phyloP scores from a whole-genome alignment of 2,888 invertebrate genomes.

The Apantesis nais region DNA sequence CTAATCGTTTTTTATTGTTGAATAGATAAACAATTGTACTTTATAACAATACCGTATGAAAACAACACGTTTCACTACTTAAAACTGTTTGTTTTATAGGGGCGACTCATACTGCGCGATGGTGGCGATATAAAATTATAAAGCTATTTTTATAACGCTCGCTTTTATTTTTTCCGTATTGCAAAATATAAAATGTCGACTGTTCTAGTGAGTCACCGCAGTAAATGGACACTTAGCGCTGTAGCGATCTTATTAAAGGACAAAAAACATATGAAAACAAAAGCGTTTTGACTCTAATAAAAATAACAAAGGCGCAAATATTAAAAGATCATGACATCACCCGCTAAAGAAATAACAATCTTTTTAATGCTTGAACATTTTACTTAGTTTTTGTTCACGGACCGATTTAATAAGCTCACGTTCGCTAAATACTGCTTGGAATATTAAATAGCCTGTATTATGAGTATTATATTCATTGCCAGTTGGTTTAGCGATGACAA shows the following conservation, averaged over 20 bases:
- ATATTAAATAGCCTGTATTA: slow-evolving; percentile 5
- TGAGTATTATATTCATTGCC: background rate
- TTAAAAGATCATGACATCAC: slow-evolving; percentile 14
- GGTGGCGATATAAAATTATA: background rate
- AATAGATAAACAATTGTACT: background rate
- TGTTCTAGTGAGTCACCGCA: background rate
- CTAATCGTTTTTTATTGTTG: background rate
- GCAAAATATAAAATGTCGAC: slow-evolving; percentile 3
- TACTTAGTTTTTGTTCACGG: slow-evolving; percentile 7
- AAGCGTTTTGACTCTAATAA: background rate
- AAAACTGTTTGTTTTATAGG: background rate
- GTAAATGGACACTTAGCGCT: slow-evolving; percentile 10
- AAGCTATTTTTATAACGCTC: slow-evolving; percentile 6
- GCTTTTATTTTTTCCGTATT: slow-evolving; percentile 11
- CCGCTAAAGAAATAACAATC: slow-evolving; percentile 7
- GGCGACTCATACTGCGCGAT: slow-evolving; percentile 6
- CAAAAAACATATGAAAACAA: slow-evolving; percentile 10
- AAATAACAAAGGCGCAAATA: background rate
- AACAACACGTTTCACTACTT: slow-evolving; percentile 3
- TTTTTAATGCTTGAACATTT: slow-evolving; percentile 1
- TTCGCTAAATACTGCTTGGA: slow-evolving; percentile 1
- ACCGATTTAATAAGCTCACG: slow-evolving; percentile 11
- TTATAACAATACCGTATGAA: background rate
- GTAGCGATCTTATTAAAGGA: slow-evolving; percentile 9
- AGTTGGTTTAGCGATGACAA: background rate